These are phyloP conservation scores for Lasioglossum malachurum DNA, from an alignment of 2,888 invertebrate species.

Conservation along the genomic window DNA sequence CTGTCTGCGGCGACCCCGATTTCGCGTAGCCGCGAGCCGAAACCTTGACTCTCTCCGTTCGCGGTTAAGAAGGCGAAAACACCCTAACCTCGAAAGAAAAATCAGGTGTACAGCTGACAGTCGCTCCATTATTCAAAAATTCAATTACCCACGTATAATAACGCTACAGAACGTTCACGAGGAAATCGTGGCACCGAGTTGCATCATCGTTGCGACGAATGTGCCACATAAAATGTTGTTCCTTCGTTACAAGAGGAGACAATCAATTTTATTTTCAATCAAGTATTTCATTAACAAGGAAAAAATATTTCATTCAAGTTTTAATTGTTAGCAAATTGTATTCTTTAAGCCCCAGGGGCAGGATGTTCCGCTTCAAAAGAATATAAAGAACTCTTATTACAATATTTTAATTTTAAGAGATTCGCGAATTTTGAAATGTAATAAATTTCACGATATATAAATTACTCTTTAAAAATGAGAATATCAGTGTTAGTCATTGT, in stretches of 20 bases:
- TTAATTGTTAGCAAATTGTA: too few species aligned
- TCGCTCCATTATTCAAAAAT: not conserved
- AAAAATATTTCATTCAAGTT: too few species aligned
- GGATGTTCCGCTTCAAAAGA: too few species aligned
- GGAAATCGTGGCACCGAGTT: not conserved
- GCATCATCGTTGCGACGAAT: not conserved
- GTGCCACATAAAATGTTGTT: not conserved
- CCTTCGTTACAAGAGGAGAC: not conserved
- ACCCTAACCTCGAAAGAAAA: constrained; percentile 12
- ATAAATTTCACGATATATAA: too few species aligned
- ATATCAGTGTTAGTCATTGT: too few species aligned
- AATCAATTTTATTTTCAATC: not conserved
- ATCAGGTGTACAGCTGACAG: not conserved
- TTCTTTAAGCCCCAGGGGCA: too few species aligned
- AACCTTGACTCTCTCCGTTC: constrained; percentile 65
- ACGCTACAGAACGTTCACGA: not conserved
- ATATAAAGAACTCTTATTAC: too few species aligned
- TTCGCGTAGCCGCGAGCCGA: constrained; percentile 59
- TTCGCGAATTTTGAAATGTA: too few species aligned
- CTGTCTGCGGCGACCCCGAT: constrained; percentile 62
- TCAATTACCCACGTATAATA: not conserved
- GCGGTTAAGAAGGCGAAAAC: constrained; percentile 41
- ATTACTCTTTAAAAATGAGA: too few species aligned
- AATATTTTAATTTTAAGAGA: too few species aligned
- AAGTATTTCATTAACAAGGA: too few species aligned